phyloP scores from a whole-genome alignment of 2,113 vertebrate species.

The Peromyscus leucopus region DNA sequence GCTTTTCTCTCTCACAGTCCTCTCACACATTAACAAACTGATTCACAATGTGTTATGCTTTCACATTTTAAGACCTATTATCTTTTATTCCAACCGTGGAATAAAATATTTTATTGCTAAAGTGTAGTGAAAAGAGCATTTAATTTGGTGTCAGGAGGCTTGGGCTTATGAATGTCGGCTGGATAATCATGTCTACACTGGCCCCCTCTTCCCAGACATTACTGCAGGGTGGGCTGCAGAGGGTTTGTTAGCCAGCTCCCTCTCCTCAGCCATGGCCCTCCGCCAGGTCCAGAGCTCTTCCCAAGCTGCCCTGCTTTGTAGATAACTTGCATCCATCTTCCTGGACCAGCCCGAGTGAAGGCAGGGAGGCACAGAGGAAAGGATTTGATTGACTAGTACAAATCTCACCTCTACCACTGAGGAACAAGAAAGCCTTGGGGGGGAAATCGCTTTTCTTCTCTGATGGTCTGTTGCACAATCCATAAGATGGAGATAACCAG shows the following conservation, averaged over 20 bases:
- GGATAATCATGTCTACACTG: background rate
- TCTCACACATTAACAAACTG: constrained; percentile 14
- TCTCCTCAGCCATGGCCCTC: background rate
- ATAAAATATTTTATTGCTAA: constrained; percentile 64
- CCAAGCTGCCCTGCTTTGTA: background rate
- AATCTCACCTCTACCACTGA: background rate
- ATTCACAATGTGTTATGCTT: constrained; percentile 7
- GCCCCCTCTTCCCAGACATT: background rate
- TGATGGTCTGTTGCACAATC: background rate
- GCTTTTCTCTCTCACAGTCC: background rate
- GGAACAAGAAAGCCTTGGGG: constrained; percentile 20
- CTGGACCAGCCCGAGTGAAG: background rate
- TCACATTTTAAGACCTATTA: constrained; percentile 55
- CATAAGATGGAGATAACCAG: constrained; percentile 36
- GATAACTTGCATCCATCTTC: background rate
- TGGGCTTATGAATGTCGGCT: background rate
- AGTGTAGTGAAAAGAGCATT: background rate
- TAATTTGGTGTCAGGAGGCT: background rate
- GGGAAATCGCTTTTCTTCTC: background rate
- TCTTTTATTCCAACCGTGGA: constrained; percentile 36
- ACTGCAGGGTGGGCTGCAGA: background rate
- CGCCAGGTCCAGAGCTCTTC: background rate
- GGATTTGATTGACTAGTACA: background rate
- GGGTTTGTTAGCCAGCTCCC: background rate
- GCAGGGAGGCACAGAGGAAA: background rate